Base-by-base conservation (phyloP, 1,140 invertebrate genomes). In the Lerema accius region DNA sequence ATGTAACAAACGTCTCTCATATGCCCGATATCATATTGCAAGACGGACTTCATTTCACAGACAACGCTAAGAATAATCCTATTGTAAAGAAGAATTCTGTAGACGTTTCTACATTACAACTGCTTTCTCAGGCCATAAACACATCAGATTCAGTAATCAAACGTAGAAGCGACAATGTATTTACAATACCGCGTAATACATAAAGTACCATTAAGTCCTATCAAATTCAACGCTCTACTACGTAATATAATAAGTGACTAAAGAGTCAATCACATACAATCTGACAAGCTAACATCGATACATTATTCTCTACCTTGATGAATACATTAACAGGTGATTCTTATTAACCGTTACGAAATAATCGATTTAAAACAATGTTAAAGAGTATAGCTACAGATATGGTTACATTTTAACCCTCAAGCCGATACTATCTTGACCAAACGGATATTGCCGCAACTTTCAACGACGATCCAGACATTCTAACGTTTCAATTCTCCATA, bases 251-350 rank as follows among this genome's bases (percentile, higher is more conserved):
- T n/a, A 78, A 80, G 78, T 85, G 82, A 84, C 78, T 73, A 80
- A 80, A 83, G 76, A 60, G 74, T 82, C 71, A 84, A 86, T 77
- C 85, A 82, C 78, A 84, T 86, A 82, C 80, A 83, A 84, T 86
- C 72, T 83, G 79, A 88, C 76, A 83, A 82, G 79, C 88, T 90
- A 89, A 90, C 86, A 89, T 86, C 67, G 70, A 88, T 84, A 89
- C 81, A 84, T 78, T 86, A 82, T 69, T 73, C 71, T 74, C 84
- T 89, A 90, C 82, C 74, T 76, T 81, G 82, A 88, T 87, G 86
- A 84, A 82, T 86, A 87, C 83, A 89, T 83, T 90, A 90, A 90
- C 88, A 90, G 88, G 86, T 90, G 88, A 86, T 76, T 82, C 71
- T 69, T 73, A 76, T 73, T 85, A 86, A 87, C 75, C 77, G 80